Evolutionary conservation across 2,888 invertebrate species (phyloP), one percentile per base, ranked within the genome.

Genomic region (Polyommatus icarus): DNA sequence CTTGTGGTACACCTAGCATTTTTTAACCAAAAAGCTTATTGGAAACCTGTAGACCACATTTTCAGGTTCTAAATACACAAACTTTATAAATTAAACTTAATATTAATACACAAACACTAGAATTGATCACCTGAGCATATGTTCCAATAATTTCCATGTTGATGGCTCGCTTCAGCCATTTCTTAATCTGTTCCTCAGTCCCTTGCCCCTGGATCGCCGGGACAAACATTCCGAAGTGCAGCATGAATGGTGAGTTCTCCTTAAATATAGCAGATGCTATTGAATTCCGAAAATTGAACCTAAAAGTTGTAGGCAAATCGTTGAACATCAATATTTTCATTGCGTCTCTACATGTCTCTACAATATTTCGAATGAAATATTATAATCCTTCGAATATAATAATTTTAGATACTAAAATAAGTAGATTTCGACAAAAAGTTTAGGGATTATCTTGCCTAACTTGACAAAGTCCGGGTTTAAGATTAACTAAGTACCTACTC

Each of bases 211-310:
- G 94, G 75, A 99, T 92, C 0, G 98, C 95, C 0, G 98, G 98
- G 75, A 98, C 95, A 87, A 99, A 99, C 99, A 99, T 99, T 0
- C 96, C 95, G 86, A 96, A 96, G 86, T 99, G 99, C 0, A 99
- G 93, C 18, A 96, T 89, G 61, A 95, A 87, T 0, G 95, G 97
- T 82, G 96, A 95, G 76, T 96, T 96, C 85, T 97, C 97, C 86
- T 95, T 95, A 77, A 96, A 91, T 75, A 97, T 94, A 0, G 96
- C 96, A n/a, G 94, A 88, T 0, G 95, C 93, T 50, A 96, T 82
- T 80, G 94, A 90, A 46, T 73, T 79, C 4, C 82, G 79, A 24
- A 81, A 79, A 29, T 59, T 76, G 24, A 78, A 78, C 32, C 81
- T 81, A 61, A 36, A 36, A 57, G 67, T 46, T 73, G 46, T 15